Conservation (phyloP, 2,888 invertebrate genomes). For the Sericinus montela region DNA sequence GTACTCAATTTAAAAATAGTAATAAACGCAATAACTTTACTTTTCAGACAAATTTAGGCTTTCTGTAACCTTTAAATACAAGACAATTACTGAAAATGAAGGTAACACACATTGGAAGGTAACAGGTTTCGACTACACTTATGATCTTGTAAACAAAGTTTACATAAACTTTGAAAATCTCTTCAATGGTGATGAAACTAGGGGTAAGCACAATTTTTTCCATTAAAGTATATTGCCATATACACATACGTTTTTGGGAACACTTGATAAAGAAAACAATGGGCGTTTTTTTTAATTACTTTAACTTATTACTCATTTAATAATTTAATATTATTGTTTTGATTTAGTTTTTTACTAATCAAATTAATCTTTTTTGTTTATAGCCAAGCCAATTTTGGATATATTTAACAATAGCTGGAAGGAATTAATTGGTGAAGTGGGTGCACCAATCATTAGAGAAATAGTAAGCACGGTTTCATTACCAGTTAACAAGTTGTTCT, state of each 20-base stretch:
- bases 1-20: no score
- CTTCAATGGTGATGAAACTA: conserved; percentile 34
- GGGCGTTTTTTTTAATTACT: no score
- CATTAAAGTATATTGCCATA: no score
- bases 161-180: conserved; percentile 32
- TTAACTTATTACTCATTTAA: no score
- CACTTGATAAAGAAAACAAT: no score
- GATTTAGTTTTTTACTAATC: neutral
- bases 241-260: no score
- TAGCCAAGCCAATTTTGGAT: conserved; percentile 34
- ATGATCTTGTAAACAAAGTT: conserved; percentile 30
- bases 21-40: no score
- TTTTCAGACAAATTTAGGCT: conserved; percentile 36
- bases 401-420: conserved; percentile 35
- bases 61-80: conserved; percentile 20
- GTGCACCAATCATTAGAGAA: conserved; percentile 32
- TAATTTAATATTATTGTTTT: no score
- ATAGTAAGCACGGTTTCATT: conserved; percentile 19
- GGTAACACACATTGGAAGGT: conserved; percentile 39
- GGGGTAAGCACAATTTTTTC: conserved; percentile 26
- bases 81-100: conserved; percentile 25
- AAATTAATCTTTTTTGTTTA: conserved; percentile 18
- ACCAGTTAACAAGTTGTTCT: conserved; percentile 20
- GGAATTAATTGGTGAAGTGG: conserved; percentile 32
- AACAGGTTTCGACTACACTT: conserved; percentile 31